Evolutionary conservation across 2,797 vertebrate genomes (phyloP), one percentile per base, ranked within the genome.

Genomic region (Brachymystax lenok): DNA sequence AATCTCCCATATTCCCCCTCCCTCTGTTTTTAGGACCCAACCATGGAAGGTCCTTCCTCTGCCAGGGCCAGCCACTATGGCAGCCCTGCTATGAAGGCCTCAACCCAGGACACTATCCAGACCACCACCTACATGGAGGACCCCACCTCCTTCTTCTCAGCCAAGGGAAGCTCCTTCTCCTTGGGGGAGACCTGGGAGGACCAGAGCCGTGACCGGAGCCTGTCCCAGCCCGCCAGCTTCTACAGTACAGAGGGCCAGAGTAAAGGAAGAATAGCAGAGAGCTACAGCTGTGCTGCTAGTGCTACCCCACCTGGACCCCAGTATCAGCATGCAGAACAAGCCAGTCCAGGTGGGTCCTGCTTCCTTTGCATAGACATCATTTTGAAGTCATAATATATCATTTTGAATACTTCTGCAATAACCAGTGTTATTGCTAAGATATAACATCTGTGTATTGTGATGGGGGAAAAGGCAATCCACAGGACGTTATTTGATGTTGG

Each of bases 161-260:
- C 93, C 17, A 88, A 87, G 21, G 88, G 79, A 16, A 83, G 84
- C 76, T 89, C 91, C 59, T 92, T 94, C 79, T 90, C 89, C 68
- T 83, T 74, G 3, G 80, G 46, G 1, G 84, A 88, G 1, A 66
- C 73, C 66, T 80, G 79, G 71, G 80, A 33, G 13, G 73, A 84
- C 13, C 76, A 14, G 69, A 70, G 69, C 10, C 2, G 3, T 30
- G 27, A 35, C 66, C n/a, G 79, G 76, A 79, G 67, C 74, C 69
- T 87, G 68, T 90, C 87, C 40, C 71, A 75, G 24, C 33, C 66
- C 2, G 69, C 74, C 19, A 72, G 46, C 78, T 82, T 71, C 40
- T 87, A 77, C 84, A 84, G 71, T 69, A 76, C 82, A 0, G 88
- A 90, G 14, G 72, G 61, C 78, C 89, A 88, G 17, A 88, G 83